Conservation (phyloP, 2,113 vertebrate genomes). For the Ciconia maguari region DNA sequence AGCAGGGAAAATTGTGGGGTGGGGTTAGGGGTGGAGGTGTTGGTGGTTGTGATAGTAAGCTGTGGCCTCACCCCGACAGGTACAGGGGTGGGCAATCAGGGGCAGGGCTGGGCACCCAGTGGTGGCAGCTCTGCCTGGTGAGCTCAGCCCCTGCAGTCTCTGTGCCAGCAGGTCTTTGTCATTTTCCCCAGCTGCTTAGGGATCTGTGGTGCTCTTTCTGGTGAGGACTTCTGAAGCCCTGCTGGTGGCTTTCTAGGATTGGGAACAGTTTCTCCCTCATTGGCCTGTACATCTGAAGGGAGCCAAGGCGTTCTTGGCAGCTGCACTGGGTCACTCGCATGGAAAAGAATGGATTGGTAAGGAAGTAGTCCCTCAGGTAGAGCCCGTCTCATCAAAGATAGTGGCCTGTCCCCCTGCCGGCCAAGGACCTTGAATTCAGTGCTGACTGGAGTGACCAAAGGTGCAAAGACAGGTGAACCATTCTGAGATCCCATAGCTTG, state of each 20-base stretch:
- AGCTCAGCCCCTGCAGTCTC: background rate
- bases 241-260: background rate
- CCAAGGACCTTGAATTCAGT: background rate
- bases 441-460: background rate
- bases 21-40: background rate
- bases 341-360: background rate
- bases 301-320: background rate
- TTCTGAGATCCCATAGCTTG: background rate
- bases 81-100: background rate
- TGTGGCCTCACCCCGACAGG: background rate
- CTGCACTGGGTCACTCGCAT: background rate
- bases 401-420: background rate
- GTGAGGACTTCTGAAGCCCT: background rate
- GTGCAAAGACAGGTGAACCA: background rate
- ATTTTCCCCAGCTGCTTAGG: background rate
- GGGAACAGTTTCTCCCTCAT: background rate
- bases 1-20: accelerated
- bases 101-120: background rate
- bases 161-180: background rate
- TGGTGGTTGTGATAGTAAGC: background rate
- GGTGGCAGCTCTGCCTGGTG: background rate
- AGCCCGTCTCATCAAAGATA: background rate
- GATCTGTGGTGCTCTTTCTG: background rate
- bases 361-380: background rate
- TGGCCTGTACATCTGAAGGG: background rate